These are phyloP conservation scores for Diachasma alloeum DNA, from an alignment of 1,140 invertebrate genomes.

Conservation along the genomic window DNA sequence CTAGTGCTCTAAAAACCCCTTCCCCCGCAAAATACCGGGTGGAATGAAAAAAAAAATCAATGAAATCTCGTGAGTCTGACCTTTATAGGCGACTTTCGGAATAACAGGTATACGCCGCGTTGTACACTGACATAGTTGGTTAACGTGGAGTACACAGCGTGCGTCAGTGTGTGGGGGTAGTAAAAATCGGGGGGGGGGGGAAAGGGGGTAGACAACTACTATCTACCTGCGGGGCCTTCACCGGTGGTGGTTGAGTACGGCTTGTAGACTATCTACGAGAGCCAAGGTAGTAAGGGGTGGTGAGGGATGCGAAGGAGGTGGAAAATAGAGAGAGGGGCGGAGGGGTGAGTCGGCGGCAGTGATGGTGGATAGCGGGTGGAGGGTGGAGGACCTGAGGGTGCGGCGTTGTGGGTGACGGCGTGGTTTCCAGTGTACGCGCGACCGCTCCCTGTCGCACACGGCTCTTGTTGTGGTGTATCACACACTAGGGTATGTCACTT, in stretches of 20 bases:
- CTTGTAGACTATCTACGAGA: constrained; percentile 19
- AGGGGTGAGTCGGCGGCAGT: constrained; percentile 26
- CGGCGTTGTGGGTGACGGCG: constrained; percentile 32
- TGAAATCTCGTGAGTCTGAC: background rate
- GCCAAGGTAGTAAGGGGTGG: background rate
- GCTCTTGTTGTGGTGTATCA: background rate
- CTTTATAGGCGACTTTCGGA: background rate
- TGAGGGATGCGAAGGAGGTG: constrained; percentile 12
- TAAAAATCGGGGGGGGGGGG: background rate
- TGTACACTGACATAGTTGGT: background rate
- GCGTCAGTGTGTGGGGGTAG: constrained; percentile 29
- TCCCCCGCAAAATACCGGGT: too few relatives aligned
- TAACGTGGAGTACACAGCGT: constrained; percentile 1
- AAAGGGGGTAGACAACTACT: constrained; percentile 12
- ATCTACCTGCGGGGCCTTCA: constrained; percentile 39
- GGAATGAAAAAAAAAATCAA: background rate
- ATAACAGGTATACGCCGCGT: background rate
- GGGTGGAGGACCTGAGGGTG: constrained; percentile 35
- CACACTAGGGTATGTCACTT: background rate
- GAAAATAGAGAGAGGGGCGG: constrained; percentile 12
- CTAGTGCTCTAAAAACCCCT: background rate
- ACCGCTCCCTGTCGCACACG: constrained; percentile 61
- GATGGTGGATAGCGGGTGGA: constrained; percentile 41
- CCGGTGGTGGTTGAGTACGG: constrained; percentile 31
- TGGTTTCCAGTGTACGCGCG: constrained; percentile 57